These are phyloP conservation scores for Umimayanthus kanabou DNA, from an alignment of 92 coral and sea anemone species.

Conservation along the genomic window DNA sequence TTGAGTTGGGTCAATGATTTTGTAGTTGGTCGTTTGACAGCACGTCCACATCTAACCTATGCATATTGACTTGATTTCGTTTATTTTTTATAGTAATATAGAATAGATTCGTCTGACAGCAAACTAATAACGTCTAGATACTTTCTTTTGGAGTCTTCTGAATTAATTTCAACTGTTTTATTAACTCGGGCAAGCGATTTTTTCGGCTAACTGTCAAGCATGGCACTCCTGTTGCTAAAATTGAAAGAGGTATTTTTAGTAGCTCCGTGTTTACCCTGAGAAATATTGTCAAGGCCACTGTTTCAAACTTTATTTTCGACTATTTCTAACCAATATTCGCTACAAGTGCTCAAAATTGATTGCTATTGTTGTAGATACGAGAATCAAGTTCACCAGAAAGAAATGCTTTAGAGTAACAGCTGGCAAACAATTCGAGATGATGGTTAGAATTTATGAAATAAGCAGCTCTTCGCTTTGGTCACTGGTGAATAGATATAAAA, in stretches of 20 bases:
- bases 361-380: neutral
- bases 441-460: slow-evolving; percentile 8
- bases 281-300: neutral
- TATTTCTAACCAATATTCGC: neutral
- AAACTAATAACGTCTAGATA: neutral
- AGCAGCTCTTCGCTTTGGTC: neutral
- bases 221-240: slow-evolving; percentile 2
- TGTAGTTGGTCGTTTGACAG: neutral
- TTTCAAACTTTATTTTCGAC: neutral
- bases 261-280: neutral
- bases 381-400: neutral
- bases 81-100: neutral
- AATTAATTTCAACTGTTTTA: neutral
- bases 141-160: neutral
- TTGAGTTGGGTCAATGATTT: neutral
- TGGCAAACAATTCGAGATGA: slow-evolving; percentile 4
- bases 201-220: neutral
- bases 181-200: neutral
- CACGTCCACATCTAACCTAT: neutral
- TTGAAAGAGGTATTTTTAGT: slow-evolving; percentile 14
- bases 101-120: neutral
- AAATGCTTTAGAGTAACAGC: neutral
- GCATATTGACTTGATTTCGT: neutral
- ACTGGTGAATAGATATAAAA: slow-evolving; percentile 4
- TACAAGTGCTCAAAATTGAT: neutral